Evolutionary conservation across 1,140 invertebrate genomes (phyloP), one percentile per base, ranked within the genome.

Genomic region (Nilaparvata lugens): DNA sequence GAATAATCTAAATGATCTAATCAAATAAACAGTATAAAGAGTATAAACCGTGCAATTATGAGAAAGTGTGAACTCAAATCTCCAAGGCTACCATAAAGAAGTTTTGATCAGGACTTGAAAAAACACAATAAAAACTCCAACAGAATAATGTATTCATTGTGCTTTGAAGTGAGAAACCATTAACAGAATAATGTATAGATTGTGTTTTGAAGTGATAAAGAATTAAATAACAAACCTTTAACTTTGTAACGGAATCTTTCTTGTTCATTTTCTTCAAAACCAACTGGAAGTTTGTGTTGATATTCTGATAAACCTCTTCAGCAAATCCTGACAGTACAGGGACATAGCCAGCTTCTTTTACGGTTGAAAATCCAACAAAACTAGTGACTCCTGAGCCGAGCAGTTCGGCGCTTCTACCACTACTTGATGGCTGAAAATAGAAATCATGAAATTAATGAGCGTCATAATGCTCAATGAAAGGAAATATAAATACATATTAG

Each of bases 161-260:
- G n/a, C n/a, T n/a, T n/a, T n/a, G n/a, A n/a, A n/a, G n/a, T n/a
- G n/a, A n/a, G n/a, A n/a, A n/a, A n/a, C n/a, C n/a, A n/a, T n/a
- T n/a, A n/a, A n/a, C n/a, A n/a, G n/a, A n/a, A n/a, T n/a, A n/a
- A n/a, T n/a, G n/a, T n/a, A n/a, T n/a, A n/a, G n/a, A n/a, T n/a
- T n/a, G n/a, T n/a, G n/a, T n/a, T n/a, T n/a, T n/a, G n/a, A n/a
- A n/a, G n/a, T 40, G 38, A 40, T 40, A 40, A 40, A 40, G n/a
- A 48, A 3, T 19, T 18, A n/a, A 14, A 48, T 40, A 38, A 51
- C 43, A 63, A 72, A 88, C 87, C 77, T 93, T 94, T 35, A 86
- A 79, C 74, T 91, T 93, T 4, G 92, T 95, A 1, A 83, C 85
- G 3, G 82, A 74, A 81, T 95, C 91, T 71, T 89, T 92, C 72